Evolutionary conservation across 2,888 invertebrate species (phyloP).

Genomic region (Sarcophaga caerulescens): DNA sequence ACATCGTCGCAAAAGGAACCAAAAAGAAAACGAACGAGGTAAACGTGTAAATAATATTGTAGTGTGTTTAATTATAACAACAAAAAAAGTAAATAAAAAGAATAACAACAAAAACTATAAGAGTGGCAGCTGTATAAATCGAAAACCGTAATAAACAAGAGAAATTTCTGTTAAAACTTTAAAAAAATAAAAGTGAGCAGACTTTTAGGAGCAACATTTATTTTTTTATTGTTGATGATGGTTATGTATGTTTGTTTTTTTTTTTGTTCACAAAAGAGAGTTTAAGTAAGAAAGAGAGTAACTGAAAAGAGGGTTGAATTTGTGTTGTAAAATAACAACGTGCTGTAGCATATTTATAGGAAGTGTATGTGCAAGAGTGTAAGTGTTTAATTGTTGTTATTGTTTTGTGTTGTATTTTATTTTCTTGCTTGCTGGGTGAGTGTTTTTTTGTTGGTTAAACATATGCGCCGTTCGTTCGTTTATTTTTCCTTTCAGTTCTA

Average conservation of each 20-base stretch:
- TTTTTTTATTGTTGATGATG: conserved; percentile 22
- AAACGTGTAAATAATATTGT: neutral
- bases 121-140: neutral
- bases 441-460: conserved; percentile 19
- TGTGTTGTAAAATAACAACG: neutral
- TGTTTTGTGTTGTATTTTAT: neutral
- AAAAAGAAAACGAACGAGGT: conserved; percentile 47
- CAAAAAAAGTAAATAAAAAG: conserved; percentile 2
- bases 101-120: neutral
- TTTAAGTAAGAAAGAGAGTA: neutral
- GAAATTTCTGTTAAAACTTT: conserved; percentile 16
- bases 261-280: neutral
- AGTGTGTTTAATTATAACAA: conserved; percentile 11
- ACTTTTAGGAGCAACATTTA: conserved; percentile 21
- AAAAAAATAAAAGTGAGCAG: conserved; percentile 34
- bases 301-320: conserved; percentile 42
- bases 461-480: conserved; percentile 53
- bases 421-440: neutral
- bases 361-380: conserved; percentile 33
- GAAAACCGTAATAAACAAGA: neutral
- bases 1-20: conserved; percentile 68
- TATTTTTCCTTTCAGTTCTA: conserved; percentile 23
- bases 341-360: neutral
- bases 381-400: conserved; percentile 24
- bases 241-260: conserved; percentile 20